These are phyloP conservation scores for Hydrozoanthus tunicans DNA, from an alignment of 64 coral and sea anemone genomes.

Conservation along the genomic window DNA sequence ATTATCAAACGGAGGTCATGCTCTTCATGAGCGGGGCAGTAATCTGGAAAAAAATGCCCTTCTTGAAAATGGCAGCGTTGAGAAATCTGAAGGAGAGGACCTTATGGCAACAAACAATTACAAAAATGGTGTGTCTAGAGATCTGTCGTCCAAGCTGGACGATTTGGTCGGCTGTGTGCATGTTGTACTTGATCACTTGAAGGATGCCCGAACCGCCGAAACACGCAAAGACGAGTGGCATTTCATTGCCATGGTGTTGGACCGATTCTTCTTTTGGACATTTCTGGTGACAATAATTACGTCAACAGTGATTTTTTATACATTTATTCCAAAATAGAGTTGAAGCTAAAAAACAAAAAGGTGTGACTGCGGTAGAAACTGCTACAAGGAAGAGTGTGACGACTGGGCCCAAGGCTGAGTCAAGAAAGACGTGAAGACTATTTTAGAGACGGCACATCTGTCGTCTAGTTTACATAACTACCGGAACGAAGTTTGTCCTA, in stretches of 20 bases:
- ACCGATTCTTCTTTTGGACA: constrained; percentile 83
- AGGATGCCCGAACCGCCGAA: constrained; percentile 53
- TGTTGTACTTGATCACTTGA: constrained; percentile 73
- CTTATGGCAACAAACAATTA: constrained; percentile 2
- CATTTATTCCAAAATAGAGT: constrained; percentile 58
- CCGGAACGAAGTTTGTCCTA: too few relatives aligned
- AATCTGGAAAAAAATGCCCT: neutral
- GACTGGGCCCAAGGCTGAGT: too few relatives aligned
- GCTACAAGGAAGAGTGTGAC: too few relatives aligned
- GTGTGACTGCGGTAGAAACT: too few relatives aligned
- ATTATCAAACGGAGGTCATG: constrained; percentile 15
- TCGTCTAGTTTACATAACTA: too few relatives aligned
- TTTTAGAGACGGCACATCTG: too few relatives aligned
- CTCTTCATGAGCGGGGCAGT: neutral
- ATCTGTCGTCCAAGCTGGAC: constrained; percentile 50
- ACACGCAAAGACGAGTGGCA: constrained; percentile 84
- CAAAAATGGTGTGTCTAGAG: neutral
- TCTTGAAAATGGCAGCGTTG: constrained; percentile 26
- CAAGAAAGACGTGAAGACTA: too few relatives aligned
- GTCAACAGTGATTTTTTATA: constrained; percentile 80
- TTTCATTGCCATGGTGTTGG: constrained; percentile 81
- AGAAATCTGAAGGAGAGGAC: neutral
- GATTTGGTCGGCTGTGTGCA: constrained; percentile 63
- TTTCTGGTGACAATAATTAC: constrained; percentile 55
- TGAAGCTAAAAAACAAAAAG: neutral